These are phyloP conservation scores for Darevskia nairensis DNA, from an alignment of 2,797 vertebrate genomes.

Conservation along the genomic window DNA sequence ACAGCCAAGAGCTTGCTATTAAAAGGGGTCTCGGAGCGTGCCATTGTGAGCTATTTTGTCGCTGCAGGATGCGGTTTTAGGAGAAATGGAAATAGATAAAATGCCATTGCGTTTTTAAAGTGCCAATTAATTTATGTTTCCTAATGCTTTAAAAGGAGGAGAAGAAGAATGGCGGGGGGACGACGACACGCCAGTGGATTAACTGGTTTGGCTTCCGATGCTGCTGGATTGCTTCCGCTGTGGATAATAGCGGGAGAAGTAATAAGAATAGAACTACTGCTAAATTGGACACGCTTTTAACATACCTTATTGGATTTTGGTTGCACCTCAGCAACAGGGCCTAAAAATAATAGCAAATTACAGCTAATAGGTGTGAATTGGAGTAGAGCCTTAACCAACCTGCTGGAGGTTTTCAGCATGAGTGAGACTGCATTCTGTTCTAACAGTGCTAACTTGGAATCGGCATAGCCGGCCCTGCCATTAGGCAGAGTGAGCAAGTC, in stretches of 20 bases:
- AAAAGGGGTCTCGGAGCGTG: neutral
- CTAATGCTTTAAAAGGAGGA: neutral
- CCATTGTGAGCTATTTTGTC: constrained; percentile 36
- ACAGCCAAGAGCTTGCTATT: neutral
- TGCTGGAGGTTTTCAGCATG: constrained; percentile 7
- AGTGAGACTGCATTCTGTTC: neutral
- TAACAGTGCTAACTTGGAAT: no score
- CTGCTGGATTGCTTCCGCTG: constrained; percentile 35
- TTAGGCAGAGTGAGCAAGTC: no score
- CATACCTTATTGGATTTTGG: constrained; percentile 57
- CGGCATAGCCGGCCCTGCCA: no score
- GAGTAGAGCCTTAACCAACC: constrained; percentile 51
- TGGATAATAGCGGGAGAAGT: neutral
- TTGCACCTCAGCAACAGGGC: constrained; percentile 57
- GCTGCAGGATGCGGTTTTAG: constrained; percentile 17
- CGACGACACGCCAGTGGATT: neutral
- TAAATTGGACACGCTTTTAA: constrained; percentile 61
- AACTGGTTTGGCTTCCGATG: neutral
- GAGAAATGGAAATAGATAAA: constrained; percentile 49
- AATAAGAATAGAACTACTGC: constrained; percentile 36
- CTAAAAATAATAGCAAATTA: constrained; percentile 40
- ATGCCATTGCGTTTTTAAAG: constrained; percentile 21
- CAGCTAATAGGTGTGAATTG: constrained; percentile 61
- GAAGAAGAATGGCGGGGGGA: no score
- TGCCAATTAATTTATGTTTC: neutral